A percentile compares a stretch with the other conserved stretches of the same genome.
phyloP scores from a whole-genome alignment of 2,797 vertebrate genomes.

The Lophura swinhoii region DNA sequence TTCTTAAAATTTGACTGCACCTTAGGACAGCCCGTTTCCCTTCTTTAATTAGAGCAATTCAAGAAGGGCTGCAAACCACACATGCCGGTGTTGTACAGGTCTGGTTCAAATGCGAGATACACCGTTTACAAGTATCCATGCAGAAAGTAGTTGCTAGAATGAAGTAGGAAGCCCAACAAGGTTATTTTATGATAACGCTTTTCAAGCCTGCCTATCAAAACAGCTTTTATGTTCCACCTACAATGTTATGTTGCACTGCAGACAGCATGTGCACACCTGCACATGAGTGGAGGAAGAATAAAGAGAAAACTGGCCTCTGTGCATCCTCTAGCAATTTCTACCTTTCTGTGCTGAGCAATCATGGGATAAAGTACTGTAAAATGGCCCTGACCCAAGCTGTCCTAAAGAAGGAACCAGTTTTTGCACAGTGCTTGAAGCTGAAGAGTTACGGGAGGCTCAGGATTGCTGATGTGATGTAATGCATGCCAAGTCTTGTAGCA shows the following conservation, averaged over 20 bases:
- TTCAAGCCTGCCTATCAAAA: not conserved
- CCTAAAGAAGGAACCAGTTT: not conserved
- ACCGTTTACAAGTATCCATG: not conserved
- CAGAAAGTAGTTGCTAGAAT: not conserved
- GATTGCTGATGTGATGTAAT: not conserved
- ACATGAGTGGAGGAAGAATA: not conserved
- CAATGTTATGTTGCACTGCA: not conserved
- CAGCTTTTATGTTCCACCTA: not conserved
- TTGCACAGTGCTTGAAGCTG: not conserved
- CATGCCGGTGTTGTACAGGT: not conserved
- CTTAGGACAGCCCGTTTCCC: not conserved
- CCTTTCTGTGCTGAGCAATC: not conserved
- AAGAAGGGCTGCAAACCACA: not conserved
- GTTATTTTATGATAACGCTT: not conserved
- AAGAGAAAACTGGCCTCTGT: fast-evolving
- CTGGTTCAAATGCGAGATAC: not conserved
- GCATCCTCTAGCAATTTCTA: not conserved
- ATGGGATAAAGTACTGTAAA: not conserved
- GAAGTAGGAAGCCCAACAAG: not conserved
- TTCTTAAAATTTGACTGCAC: not conserved
- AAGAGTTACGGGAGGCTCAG: not conserved
- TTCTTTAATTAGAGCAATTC: not conserved
- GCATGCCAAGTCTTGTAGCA: not conserved
- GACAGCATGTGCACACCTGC: too few species aligned
- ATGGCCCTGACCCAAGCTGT: too few species aligned